Evolutionary conservation across 2,888 invertebrate genomes (phyloP).

Genomic region (Campopleginae sp.): DNA sequence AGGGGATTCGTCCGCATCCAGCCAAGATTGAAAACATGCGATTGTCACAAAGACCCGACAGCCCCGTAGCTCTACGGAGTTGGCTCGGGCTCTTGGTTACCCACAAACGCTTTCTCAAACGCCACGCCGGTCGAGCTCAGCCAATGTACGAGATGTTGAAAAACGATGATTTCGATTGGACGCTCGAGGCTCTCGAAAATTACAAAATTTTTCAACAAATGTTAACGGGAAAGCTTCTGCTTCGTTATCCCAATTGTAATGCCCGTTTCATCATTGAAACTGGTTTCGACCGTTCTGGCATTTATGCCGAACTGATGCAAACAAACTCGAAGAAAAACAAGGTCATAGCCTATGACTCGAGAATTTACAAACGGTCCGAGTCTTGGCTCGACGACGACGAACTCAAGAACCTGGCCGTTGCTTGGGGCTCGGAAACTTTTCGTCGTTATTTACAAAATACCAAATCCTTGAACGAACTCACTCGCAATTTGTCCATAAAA

Average conservation of each 20-base stretch:
- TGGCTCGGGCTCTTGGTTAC: constrained; percentile 35
- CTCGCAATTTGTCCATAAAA: not conserved
- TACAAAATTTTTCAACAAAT: constrained; percentile 3
- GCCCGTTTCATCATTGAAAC: constrained; percentile 34
- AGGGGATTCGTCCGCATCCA: constrained; percentile 49
- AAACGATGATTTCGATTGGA: constrained; percentile 5
- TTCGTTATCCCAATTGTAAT: constrained; percentile 57
- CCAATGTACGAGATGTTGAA: constrained; percentile 24
- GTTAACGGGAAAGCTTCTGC: constrained; percentile 9
- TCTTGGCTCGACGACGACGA: not conserved
- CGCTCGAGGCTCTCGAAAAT: not conserved
- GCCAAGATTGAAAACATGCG: constrained; percentile 33
- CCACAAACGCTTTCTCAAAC: constrained; percentile 44
- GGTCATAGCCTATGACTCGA: not conserved
- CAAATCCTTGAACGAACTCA: not conserved
- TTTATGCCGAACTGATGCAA: constrained; percentile 48
- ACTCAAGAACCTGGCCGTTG: not conserved
- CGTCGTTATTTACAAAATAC: constrained; percentile 24
- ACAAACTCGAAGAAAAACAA: not conserved
- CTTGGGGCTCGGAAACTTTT: not conserved
- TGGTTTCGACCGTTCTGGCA: not conserved
- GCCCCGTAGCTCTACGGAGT: not conserved
- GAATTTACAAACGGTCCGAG: not conserved
- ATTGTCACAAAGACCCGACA: constrained; percentile 8
- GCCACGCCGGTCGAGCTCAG: constrained; percentile 26